These are phyloP conservation scores for Polydrusus pterygomalis DNA, from an alignment of 2,888 invertebrate genomes.

Conservation along the genomic window DNA sequence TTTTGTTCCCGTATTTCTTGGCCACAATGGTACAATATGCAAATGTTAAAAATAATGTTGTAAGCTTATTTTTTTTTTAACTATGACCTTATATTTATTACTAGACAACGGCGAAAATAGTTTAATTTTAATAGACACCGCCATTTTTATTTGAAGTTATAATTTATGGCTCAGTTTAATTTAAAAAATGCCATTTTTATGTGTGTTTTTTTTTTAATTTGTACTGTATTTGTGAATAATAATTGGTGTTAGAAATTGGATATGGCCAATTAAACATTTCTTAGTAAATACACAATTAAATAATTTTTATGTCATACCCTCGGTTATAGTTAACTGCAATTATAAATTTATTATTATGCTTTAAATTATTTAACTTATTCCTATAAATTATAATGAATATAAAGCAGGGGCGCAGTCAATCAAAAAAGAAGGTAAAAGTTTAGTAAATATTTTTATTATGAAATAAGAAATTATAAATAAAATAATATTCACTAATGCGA, in stretches of 20 bases:
- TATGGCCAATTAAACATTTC: conserved; percentile 9
- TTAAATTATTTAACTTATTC: no score
- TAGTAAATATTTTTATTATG: no score
- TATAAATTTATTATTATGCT: neutral
- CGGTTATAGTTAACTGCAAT: neutral
- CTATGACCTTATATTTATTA: conserved; percentile 2
- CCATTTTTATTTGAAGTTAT: conserved; percentile 17
- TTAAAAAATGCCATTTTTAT: neutral
- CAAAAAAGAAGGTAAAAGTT: no score
- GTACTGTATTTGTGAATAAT: neutral
- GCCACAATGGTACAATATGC: no score
- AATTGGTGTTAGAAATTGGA: neutral
- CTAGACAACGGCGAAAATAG: conserved; percentile 12
- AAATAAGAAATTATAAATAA: no score
- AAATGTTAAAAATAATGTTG: neutral
- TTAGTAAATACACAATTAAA: neutral
- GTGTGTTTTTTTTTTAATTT: neutral
- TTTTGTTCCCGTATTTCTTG: no score
- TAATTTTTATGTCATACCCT: neutral
- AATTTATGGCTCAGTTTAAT: conserved; percentile 24
- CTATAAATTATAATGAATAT: no score
- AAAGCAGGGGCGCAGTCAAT: no score
- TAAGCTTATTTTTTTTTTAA: neutral
- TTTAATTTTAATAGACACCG: conserved; percentile 11
- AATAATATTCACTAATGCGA: no score